Evolutionary conservation across 2,797 vertebrate species (phyloP).

Genomic region (Tamandua tetradactyla): DNA sequence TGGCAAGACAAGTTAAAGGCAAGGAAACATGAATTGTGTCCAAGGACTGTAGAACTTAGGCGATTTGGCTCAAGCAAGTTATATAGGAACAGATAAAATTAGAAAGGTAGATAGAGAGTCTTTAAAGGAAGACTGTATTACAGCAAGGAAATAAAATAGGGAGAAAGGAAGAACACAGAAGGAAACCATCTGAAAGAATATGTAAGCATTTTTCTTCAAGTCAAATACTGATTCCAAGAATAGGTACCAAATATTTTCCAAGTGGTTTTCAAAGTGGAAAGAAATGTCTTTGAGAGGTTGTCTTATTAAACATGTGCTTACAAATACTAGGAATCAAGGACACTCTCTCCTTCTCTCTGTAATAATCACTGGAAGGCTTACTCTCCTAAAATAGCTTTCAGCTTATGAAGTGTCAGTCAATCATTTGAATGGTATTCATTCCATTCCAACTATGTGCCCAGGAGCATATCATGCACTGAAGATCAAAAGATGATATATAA

Average conservation of each 20-base stretch:
- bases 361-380: slow-evolving; percentile 15
- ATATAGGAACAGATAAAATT: neutral
- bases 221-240: slow-evolving; percentile 41
- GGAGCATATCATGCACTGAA: neutral
- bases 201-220: slow-evolving; percentile 54
- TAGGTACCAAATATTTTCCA: slow-evolving; percentile 54
- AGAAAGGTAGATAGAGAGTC: neutral
- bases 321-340: slow-evolving; percentile 57
- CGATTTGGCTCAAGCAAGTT: neutral
- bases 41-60: neutral
- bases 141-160: neutral
- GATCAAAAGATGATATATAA: neutral
- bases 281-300: slow-evolving; percentile 53
- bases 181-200: slow-evolving; percentile 1
- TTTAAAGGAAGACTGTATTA: neutral
- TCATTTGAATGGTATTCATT: slow-evolving; percentile 25
- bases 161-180: neutral
- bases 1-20: neutral
- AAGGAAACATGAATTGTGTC: neutral
- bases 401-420: slow-evolving; percentile 11
- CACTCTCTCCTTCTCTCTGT: slow-evolving; percentile 30
- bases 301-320: slow-evolving; percentile 58
- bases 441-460: neutral
- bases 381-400: slow-evolving; percentile 58
- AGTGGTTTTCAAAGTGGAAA: slow-evolving; percentile 63